Conservation (phyloP, 2,797 vertebrate genomes). For the Pseudochirops cupreus region DNA sequence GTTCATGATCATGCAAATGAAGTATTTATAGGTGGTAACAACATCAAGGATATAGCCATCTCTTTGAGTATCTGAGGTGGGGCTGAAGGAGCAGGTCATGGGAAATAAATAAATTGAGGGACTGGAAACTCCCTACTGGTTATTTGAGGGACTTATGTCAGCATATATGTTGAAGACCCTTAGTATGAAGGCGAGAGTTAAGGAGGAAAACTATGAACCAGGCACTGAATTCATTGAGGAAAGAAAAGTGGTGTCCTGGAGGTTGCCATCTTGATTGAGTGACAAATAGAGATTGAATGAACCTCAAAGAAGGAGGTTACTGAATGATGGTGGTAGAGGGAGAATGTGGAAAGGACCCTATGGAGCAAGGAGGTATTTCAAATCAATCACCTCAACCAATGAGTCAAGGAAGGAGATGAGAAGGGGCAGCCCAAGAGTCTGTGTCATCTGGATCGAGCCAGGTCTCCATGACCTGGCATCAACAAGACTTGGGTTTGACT, state of each 20-base stretch:
- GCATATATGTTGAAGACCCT: not conserved
- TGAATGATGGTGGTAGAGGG: not conserved
- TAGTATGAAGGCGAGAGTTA: not conserved
- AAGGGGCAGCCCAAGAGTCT: not conserved
- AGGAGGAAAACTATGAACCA: not conserved
- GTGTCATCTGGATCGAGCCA: too few relatives aligned
- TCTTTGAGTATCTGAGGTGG: not conserved
- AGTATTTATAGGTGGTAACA: not conserved
- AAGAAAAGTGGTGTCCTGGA: not conserved
- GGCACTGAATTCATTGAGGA: not conserved
- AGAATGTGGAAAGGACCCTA: not conserved
- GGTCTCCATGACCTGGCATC: not conserved
- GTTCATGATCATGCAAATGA: not conserved
- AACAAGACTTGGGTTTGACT: not conserved
- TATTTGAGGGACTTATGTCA: too few relatives aligned
- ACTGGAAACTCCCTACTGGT: not conserved
- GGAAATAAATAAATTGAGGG: not conserved
- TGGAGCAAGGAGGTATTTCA: not conserved
- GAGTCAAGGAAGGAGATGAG: not conserved
- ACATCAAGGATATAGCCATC: not conserved
- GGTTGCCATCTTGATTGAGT: not conserved
- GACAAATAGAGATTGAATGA: not conserved
- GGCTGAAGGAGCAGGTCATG: not conserved
- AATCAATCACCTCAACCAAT: not conserved
- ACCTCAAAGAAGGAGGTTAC: not conserved